phyloP scores from a whole-genome alignment of 2,888 invertebrate species.

The Odontomyia ornata region DNA sequence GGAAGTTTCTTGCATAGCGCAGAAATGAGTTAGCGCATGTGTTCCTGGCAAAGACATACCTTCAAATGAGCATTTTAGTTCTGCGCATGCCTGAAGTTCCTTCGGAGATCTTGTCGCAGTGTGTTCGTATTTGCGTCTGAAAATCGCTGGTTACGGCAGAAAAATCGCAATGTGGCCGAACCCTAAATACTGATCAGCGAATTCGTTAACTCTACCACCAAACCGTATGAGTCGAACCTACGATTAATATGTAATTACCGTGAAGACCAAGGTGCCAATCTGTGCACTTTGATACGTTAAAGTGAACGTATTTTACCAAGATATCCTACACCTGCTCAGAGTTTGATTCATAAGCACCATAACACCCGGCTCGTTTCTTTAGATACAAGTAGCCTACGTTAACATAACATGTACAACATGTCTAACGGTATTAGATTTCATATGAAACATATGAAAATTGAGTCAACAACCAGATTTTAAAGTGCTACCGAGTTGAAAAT shows the following conservation, averaged over 20 bases:
- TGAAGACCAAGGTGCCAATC: conserved; percentile 12
- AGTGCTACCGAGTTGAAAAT: conserved; percentile 35
- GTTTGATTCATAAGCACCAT: background rate
- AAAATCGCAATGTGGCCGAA: too few relatives aligned
- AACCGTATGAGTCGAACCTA: background rate
- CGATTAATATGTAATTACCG: conserved; percentile 3
- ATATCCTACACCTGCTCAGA: background rate
- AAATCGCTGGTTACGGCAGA: too few relatives aligned
- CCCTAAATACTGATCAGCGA: too few relatives aligned
- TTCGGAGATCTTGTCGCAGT: too few relatives aligned
- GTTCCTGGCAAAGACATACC: too few relatives aligned
- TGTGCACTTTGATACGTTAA: conserved; percentile 28
- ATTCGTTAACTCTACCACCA: background rate
- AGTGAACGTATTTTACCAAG: background rate
- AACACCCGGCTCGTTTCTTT: background rate
- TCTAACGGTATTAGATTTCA: conserved; percentile 35
- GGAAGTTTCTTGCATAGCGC: too few relatives aligned
- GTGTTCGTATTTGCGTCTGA: too few relatives aligned
- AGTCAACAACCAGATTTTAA: conserved; percentile 36
- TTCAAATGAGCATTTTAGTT: too few relatives aligned
- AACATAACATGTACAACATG: background rate
- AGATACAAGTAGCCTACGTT: conserved; percentile 6
- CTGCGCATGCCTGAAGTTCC: too few relatives aligned
- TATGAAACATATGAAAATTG: conserved; percentile 16
- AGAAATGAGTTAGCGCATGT: too few relatives aligned